Conservation (phyloP, 2,797 vertebrate genomes). For the Siniperca obscura region DNA sequence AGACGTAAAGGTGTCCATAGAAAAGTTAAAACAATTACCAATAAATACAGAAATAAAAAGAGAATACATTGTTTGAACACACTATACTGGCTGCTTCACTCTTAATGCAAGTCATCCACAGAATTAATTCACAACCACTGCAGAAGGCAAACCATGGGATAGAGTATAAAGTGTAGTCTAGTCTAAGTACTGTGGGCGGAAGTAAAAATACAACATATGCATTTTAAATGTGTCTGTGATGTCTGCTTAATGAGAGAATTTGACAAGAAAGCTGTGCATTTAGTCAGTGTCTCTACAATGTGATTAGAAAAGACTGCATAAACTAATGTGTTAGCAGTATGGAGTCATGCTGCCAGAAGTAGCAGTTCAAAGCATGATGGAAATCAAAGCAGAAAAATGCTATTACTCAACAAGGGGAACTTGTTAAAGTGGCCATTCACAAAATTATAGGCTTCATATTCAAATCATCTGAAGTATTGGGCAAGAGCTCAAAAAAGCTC, state of each 20-base stretch:
- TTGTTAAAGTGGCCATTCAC: conserved; percentile 6
- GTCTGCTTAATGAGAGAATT: conserved; percentile 7
- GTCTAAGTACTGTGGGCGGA: not conserved
- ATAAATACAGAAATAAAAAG: not conserved
- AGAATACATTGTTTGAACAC: not conserved
- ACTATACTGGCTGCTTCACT: not conserved
- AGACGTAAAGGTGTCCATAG: not conserved
- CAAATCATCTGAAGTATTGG: conserved; percentile 6
- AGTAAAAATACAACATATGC: conserved; percentile 14
- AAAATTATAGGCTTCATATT: conserved; percentile 3
- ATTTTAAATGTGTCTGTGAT: conserved; percentile 18
- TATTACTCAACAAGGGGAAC: conserved; percentile 13
- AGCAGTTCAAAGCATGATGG: conserved; percentile 7
- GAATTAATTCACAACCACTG: not conserved
- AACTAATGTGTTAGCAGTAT: conserved; percentile 15
- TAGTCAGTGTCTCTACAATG: conserved; percentile 8
- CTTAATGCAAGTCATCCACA: not conserved
- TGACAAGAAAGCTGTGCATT: conserved; percentile 14
- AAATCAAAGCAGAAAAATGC: conserved; percentile 10
- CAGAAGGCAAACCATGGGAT: not conserved
- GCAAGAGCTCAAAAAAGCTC: conserved; percentile 10
- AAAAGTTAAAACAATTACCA: not conserved
- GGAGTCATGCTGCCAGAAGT: conserved; percentile 12
- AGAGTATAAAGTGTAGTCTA: not conserved
- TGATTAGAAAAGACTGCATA: conserved; percentile 32